Evolutionary conservation across 2,797 vertebrate genomes (phyloP).

Genomic region (Sphenodon punctatus): DNA sequence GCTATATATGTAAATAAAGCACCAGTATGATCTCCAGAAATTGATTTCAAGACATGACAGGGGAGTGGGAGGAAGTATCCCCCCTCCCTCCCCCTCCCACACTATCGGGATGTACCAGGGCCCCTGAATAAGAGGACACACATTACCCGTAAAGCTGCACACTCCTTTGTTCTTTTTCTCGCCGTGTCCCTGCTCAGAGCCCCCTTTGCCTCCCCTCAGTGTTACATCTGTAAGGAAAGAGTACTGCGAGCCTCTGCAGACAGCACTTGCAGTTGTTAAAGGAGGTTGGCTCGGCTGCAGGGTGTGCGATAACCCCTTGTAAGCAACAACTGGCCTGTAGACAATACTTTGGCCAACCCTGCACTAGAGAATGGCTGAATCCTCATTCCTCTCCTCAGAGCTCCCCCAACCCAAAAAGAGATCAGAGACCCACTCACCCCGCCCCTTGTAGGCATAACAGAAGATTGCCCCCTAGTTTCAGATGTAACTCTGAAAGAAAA

Average conservation of each 20-base stretch:
- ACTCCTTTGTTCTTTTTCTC: not conserved
- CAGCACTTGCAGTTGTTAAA: not conserved
- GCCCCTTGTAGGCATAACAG: not conserved
- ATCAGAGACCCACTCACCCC: not conserved
- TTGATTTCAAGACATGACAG: no score
- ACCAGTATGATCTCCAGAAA: no score
- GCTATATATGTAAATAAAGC: no score
- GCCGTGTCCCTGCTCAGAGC: no score
- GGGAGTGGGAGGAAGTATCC: no score
- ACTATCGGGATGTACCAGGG: no score
- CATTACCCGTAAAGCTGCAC: not conserved
- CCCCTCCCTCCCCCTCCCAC: no score
- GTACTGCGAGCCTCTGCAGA: not conserved
- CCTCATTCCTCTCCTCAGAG: conserved; percentile 1
- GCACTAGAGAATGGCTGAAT: not conserved
- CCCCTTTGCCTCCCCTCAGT: not conserved
- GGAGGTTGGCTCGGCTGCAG: not conserved
- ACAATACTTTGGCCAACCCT: not conserved
- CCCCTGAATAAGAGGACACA: not conserved
- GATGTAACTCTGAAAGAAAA: conserved; percentile 22
- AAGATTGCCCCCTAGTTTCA: not conserved
- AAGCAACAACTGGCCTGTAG: no score
- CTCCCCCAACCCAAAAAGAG: not conserved
- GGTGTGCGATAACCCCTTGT: not conserved
- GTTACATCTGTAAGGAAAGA: not conserved